These are phyloP conservation scores for Euproctis similis DNA, from an alignment of 2,888 invertebrate genomes.

Conservation along the genomic window DNA sequence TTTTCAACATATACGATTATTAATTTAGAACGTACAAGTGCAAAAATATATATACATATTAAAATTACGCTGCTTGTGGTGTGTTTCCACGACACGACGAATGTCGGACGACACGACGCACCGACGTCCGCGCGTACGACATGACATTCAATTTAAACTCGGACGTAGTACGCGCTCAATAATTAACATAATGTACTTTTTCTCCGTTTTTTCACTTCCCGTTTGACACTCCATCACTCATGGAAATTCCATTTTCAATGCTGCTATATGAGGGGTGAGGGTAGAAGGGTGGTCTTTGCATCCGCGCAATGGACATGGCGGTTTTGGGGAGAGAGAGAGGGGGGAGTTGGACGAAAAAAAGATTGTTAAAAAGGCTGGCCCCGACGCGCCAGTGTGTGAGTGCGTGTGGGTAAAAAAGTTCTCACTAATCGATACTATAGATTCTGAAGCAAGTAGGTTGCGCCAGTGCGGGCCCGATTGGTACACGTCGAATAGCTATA, in stretches of 20 bases:
- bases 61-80: conserved; percentile 36
- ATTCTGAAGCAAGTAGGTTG: conserved; percentile 73
- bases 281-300: conserved; percentile 68
- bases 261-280: conserved; percentile 64
- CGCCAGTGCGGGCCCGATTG: conserved; percentile 57
- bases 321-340: conserved; percentile 61
- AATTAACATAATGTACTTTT: conserved; percentile 76
- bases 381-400: conserved; percentile 68
- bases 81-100: conserved; percentile 35
- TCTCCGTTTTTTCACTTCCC: conserved; percentile 72
- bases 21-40: conserved; percentile 26
- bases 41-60: too few species aligned
- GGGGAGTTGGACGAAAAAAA: conserved; percentile 69
- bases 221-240: conserved; percentile 77
- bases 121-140: conserved; percentile 45
- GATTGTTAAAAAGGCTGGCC: conserved; percentile 74
- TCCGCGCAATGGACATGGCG: conserved; percentile 73
- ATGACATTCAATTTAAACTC: conserved; percentile 74
- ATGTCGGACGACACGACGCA: conserved; percentile 46
- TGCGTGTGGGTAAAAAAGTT: conserved; percentile 71
- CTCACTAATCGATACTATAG: conserved; percentile 75
- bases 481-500: conserved; percentile 41
- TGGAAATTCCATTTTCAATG: conserved; percentile 77
- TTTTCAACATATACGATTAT: conserved; percentile 25
- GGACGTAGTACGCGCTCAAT: conserved; percentile 64